Evolutionary conservation across 2,888 invertebrate species (phyloP).

Genomic region (Drosophila suboccidentalis): DNA sequence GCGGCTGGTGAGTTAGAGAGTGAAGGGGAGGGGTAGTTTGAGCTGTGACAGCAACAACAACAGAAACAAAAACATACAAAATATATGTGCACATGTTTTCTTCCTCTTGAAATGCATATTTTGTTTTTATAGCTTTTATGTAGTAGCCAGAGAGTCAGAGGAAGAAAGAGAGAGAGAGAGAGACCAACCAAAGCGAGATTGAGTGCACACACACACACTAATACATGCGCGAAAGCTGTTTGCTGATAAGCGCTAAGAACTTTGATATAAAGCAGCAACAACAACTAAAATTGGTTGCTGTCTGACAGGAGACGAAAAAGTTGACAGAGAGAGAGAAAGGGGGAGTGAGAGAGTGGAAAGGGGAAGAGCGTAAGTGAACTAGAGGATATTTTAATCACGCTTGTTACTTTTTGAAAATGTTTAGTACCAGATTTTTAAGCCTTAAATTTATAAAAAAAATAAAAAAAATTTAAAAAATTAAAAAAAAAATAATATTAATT

Average conservation of each 20-base stretch:
- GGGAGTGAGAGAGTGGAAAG: neutral
- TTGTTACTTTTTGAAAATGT: too few relatives aligned
- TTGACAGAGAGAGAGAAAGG: neutral
- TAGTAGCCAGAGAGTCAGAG: constrained; percentile 2
- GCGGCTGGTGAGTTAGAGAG: neutral
- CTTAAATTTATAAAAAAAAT: too few relatives aligned
- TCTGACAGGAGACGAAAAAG: constrained; percentile 34
- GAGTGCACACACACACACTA: constrained; percentile 21
- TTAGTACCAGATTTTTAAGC: too few relatives aligned
- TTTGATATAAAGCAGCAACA: constrained; percentile 51
- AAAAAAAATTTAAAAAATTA: too few relatives aligned
- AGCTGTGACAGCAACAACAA: constrained; percentile 16
- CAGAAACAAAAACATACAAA: constrained; percentile 9
- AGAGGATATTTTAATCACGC: neutral
- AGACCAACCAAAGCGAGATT: constrained; percentile 15
- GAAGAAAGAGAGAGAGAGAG: neutral
- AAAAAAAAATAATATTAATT: too few relatives aligned
- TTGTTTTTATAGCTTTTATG: constrained; percentile 9
- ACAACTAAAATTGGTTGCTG: constrained; percentile 40
- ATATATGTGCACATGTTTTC: constrained; percentile 43
- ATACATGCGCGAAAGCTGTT: constrained; percentile 13
- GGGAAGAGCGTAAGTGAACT: neutral
- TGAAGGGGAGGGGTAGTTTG: neutral
- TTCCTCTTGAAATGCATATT: constrained; percentile 39
- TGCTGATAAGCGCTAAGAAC: constrained; percentile 61